Evolutionary conservation across 1,140 invertebrate genomes (phyloP), one percentile per base, ranked within the genome.

Genomic region (Amyelois transitella): DNA sequence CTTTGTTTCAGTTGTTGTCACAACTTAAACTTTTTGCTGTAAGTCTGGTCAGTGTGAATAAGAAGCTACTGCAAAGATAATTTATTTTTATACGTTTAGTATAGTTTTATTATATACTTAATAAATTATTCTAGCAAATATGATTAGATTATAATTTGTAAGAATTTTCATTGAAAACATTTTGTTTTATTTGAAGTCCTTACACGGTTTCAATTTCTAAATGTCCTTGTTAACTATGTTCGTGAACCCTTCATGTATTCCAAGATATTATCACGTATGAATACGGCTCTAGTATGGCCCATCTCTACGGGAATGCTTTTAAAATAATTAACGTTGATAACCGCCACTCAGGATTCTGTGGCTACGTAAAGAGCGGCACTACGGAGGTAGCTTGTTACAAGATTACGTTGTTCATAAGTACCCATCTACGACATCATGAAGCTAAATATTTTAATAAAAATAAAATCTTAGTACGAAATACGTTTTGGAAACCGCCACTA

Each of bases 281-380:
- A 38, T 38, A 38, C 17, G 32, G 32, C 17, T 38, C 5, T 38
- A 38, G 32, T 48, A 48, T 48, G n/a, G 45, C 45, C 18, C 45
- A 48, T 48, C 12, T 48, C 19, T 20, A 21, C 20, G 45, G 45
- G 48, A 44, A 61, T 51, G 60, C 60, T 62, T 62, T 62, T 62
- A 62, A 57, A 57, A 51, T 62, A 62, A 57, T 61, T 62, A 62
- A 48, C 47, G 51, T 51, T 57, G 21, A 32, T 32, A 57, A 54
- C 60, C 60, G 48, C 54, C 60, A 62, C 60, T 62, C 51, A 62
- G 51, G 51, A 51, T 57, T 47, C 21, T 55, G 51, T 28, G 58
- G 54, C 50, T 60, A 51, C 50, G 17, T 28, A 17, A 18, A 14
- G 45, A 17, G 51, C 14, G 18, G 6, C 32, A 38, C 10, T 6